phyloP scores from a whole-genome alignment of 2,797 vertebrate genomes.

The Lagodon rhomboides region DNA sequence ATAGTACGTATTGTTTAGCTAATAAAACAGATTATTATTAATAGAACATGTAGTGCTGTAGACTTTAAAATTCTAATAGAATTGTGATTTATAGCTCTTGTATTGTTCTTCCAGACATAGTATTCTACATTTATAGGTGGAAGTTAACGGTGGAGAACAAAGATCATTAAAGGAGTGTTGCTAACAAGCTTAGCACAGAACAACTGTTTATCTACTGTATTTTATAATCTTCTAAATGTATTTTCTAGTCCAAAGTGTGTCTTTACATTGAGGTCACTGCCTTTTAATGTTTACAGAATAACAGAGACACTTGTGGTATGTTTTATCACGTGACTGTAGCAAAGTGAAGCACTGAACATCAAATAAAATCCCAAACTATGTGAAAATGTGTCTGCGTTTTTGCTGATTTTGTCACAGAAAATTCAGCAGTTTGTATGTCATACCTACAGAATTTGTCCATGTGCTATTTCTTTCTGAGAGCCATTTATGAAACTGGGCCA shows the following conservation, averaged over 20 bases:
- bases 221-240: constrained; percentile 57
- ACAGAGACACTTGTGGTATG: constrained; percentile 16
- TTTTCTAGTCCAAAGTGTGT: constrained; percentile 55
- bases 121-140: not conserved
- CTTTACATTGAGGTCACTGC: constrained; percentile 51
- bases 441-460: not conserved
- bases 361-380: constrained; percentile 46
- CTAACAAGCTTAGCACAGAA: constrained; percentile 19
- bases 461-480: constrained; percentile 21
- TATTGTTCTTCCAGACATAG: constrained; percentile 11
- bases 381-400: not conserved
- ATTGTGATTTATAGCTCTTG: constrained; percentile 42
- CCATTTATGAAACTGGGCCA: constrained; percentile 29
- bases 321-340: constrained; percentile 40
- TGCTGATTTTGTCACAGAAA: not conserved
- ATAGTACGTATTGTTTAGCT: constrained; percentile 18
- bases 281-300: constrained; percentile 50
- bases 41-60: constrained; percentile 12
- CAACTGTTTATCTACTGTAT: constrained; percentile 44
- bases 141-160: not conserved
- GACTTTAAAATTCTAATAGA: constrained; percentile 45
- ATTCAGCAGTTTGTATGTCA: not conserved
- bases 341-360: constrained; percentile 16
- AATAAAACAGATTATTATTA: not conserved
- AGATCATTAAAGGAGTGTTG: not conserved